A percentile compares a stretch with the other conserved stretches of the same genome.
phyloP scores from a whole-genome alignment of 2,888 invertebrate species.

The Ptycholaimellus sp. region DNA sequence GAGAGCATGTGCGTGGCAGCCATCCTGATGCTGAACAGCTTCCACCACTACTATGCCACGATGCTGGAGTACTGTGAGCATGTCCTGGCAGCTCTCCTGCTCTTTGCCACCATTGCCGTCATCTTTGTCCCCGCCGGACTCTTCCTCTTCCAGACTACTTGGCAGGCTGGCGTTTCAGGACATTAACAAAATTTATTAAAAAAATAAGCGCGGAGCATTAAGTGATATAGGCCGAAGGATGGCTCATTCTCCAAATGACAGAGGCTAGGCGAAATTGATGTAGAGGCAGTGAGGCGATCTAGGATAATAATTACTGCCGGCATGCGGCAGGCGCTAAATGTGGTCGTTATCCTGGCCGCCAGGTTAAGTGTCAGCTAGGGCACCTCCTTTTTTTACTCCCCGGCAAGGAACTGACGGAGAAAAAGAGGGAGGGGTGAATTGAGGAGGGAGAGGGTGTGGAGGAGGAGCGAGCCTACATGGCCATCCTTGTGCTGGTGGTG shows the following conservation, averaged over 20 bases:
- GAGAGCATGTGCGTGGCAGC: conserved; percentile 5
- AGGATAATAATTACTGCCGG: not conserved
- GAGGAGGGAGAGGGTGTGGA: too few relatives aligned
- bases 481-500: not conserved
- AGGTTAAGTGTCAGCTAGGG: too few relatives aligned
- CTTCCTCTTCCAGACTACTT: not conserved
- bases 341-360: not conserved
- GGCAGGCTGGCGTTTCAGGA: not conserved
- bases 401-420: too few relatives aligned
- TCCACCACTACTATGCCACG: conserved; percentile 3
- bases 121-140: conserved; percentile 2
- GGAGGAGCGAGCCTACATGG: not conserved
- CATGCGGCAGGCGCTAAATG: not conserved
- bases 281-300: too few relatives aligned
- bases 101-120: conserved; percentile 1
- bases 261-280: too few relatives aligned
- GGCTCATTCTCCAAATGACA: too few relatives aligned
- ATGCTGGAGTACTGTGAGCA: conserved; percentile 2
- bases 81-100: conserved; percentile 1
- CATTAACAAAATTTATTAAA: not conserved
- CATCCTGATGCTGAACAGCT: conserved; percentile 3
- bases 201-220: too few relatives aligned
- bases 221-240: too few relatives aligned
- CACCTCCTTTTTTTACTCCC: too few relatives aligned
- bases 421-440: too few relatives aligned